Evolutionary conservation across 2,888 invertebrate species (phyloP), one percentile per base, ranked within the genome.

Genomic region (Crioceris asparagi): DNA sequence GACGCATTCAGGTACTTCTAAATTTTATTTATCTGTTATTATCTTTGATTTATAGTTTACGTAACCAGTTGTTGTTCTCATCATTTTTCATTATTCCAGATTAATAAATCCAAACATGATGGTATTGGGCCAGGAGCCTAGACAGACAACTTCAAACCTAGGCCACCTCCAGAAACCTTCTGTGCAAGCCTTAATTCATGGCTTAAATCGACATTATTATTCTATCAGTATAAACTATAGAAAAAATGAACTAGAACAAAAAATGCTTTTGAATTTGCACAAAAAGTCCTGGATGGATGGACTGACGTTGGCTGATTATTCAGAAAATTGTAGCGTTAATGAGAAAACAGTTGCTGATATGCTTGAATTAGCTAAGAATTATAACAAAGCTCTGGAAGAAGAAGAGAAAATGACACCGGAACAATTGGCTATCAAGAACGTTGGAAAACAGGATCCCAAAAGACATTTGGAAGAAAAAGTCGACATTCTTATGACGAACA

Each of bases 351-450:
- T 97, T 2, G 79, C 88, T 41, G 90, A 93, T 53, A 97, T 98
- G 94, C 71, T 98, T 33, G 93, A 94, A 43, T 69, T 98, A 55
- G 96, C 97, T 36, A 96, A 96, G 65, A 91, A 92, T 62, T 98
- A 98, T 66, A 64, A 64, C 43, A 63, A 81, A 75, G 90, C 97
- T 5, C 69, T 98, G 43, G 97, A 98, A 67, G 98, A 98, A 55
- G 98, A 98, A 64, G 97, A 98, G 59, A 96, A 93, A 65, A 96
- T 98, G 96, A 97, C 97, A 3, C 91, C 94, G 1, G 96, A 97
- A 66, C 97, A 98, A 64, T 69, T 98, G 66, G 98, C 96, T 14
- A 97, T 98, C 57, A 98, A 98, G 66, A 98, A 98, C 70, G 97
- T 99, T 42, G 98, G 98, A 36, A 98, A 90, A 66, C 87, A 93